Base-by-base conservation (phyloP, 2,797 vertebrate genomes). In the Fundulus diaphanus region DNA sequence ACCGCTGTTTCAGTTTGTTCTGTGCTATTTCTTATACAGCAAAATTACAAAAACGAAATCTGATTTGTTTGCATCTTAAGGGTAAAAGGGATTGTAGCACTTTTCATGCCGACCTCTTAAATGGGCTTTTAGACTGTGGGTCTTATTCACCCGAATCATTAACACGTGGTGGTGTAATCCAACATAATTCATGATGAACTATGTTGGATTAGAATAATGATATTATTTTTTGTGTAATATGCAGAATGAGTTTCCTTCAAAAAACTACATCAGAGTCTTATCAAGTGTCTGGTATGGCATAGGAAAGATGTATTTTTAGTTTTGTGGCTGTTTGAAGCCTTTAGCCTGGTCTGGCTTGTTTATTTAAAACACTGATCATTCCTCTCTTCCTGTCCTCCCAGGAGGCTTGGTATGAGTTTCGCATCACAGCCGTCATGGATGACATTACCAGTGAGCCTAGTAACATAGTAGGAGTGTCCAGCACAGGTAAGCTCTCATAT, bases 331-430 rank as follows among this genome's bases (percentile, higher is more conserved):
- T 63, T 63, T 63, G 33, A 63, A 63, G 59, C 33, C 59, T 65
- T 65, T 65, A 12, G 22, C 31, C 66, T 68, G 66, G 11, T 20
- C 18, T 22, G 83, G 74, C 79, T 54, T 56, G 76, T 93, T 92
- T 35, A 68, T 61, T 46, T 37, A 27, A 33, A 22, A 15, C 54
- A 15, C 31, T 27, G 49, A n/a, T 73, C 4, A 35, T 72, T 56
- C 81, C 4, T 80, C 20, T 85, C 29, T 76, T 81, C 42, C 73
- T 22, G 3, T 12, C 49, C 46, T 76, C 22, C 65, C 82, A 99
- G 98, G 98, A 99, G 87, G 97, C 97, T 0, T 99, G 98, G 98
- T 99, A 99, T 0, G 98, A 99, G 92, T 99, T 99, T 88, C 96
- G 97, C 29, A 95, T 99, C 89, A 95, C 97, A 94, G 98, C 98